These are phyloP conservation scores for Scaptomyza cyrtandrae DNA, from an alignment of 2,888 invertebrate genomes.

Conservation along the genomic window DNA sequence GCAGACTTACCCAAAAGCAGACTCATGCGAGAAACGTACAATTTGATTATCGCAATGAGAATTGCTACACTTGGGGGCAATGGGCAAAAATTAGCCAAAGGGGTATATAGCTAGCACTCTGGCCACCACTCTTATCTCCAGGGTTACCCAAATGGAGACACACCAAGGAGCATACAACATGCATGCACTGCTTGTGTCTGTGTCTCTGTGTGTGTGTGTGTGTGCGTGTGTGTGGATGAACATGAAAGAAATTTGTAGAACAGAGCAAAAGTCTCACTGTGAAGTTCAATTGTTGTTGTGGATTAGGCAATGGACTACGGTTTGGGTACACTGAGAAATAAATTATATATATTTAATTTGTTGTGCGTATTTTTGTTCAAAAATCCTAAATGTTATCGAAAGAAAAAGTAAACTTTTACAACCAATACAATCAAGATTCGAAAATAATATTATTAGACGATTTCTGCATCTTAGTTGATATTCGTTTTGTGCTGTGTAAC, in stretches of 20 bases:
- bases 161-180: slow-evolving; percentile 6
- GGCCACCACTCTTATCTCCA: slow-evolving; percentile 4
- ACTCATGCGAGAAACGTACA: slow-evolving; percentile 71
- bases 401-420: too few relatives aligned
- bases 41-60: slow-evolving; percentile 82
- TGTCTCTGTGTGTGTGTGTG: slow-evolving; percentile 1
- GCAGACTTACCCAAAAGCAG: slow-evolving; percentile 28
- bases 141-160: neutral
- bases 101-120: neutral
- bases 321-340: neutral
- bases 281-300: slow-evolving; percentile 50
- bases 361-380: too few relatives aligned
- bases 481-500: too few relatives aligned
- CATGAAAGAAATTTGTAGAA: slow-evolving; percentile 18
- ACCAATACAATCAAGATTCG: too few relatives aligned
- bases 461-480: too few relatives aligned
- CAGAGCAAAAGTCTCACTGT: slow-evolving; percentile 33
- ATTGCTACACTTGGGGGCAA: slow-evolving; percentile 72
- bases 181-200: neutral
- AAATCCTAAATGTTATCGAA: too few relatives aligned
- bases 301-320: slow-evolving; percentile 2
- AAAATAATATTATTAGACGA: too few relatives aligned
- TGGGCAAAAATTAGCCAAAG: slow-evolving; percentile 26
- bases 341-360: too few relatives aligned
- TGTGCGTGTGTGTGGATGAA: neutral